A percentile compares a stretch with the other conserved stretches of the same genome.
Conservation (phyloP, 2,888 invertebrate genomes). For the Xanthorhoe designata region DNA sequence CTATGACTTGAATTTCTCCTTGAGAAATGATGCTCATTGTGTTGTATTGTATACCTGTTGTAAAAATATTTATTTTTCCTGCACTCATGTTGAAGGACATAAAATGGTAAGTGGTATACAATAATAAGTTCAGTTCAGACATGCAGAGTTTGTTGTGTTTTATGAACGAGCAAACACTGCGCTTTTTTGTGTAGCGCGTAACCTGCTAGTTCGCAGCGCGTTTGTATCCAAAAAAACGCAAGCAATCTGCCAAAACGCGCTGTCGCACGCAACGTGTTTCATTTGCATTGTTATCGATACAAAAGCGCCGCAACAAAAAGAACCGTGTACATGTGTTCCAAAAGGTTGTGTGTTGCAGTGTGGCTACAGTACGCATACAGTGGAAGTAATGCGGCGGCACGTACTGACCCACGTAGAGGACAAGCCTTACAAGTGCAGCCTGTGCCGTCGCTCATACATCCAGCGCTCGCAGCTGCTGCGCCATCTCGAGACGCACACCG, state of each 20-base stretch:
- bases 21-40: no score
- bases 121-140: not conserved
- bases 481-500: conserved; percentile 91
- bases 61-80: conserved; percentile 44
- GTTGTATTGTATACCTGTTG: not conserved
- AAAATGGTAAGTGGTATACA: conserved; percentile 48
- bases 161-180: no score
- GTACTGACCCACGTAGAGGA: conserved; percentile 87
- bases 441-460: conserved; percentile 93
- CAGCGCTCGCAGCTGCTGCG: conserved; percentile 92
- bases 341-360: conserved; percentile 84
- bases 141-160: not conserved
- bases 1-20: no score
- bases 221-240: not conserved
- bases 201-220: no score
- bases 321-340: no score
- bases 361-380: conserved; percentile 91
- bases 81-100: conserved; percentile 33
- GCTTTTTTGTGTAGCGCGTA: no score
- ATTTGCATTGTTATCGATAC: no score
- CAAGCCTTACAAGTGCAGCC: conserved; percentile 84
- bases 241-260: not conserved
- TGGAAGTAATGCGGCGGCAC: conserved; percentile 93
- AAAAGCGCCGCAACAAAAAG: no score
- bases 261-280: no score